Percentiles rank a stretch among this genome's conserved stretches.
These are phyloP conservation scores for Eustalomyia histrio DNA, from an alignment of 2,888 invertebrate genomes.

Conservation along the genomic window DNA sequence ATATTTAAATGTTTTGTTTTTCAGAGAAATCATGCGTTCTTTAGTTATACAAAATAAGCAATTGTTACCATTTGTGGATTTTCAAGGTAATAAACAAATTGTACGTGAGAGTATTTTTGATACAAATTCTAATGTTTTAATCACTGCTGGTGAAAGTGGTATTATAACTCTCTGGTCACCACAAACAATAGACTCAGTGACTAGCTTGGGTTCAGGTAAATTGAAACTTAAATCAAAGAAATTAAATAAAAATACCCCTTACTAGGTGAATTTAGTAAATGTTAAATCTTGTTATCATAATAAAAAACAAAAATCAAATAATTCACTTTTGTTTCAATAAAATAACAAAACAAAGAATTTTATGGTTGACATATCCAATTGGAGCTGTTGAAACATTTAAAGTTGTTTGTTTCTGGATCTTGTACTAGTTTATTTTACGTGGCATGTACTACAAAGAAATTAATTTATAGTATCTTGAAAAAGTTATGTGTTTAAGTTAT, in stretches of 20 bases:
- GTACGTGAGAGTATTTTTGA: slow-evolving; percentile 86
- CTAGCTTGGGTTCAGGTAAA: slow-evolving; percentile 28
- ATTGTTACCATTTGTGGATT: slow-evolving; percentile 81
- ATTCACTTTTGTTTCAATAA: not conserved
- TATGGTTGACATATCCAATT: too few relatives aligned
- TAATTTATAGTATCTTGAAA: too few relatives aligned
- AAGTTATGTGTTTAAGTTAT: too few relatives aligned
- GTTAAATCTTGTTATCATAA: not conserved
- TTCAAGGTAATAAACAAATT: slow-evolving; percentile 84
- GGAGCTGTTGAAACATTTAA: too few relatives aligned
- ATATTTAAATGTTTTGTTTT: slow-evolving; percentile 26
- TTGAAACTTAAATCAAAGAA: slow-evolving; percentile 68
- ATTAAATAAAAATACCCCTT: slow-evolving; percentile 68
- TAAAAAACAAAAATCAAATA: not conserved
- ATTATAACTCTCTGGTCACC: slow-evolving; percentile 84
- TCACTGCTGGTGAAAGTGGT: slow-evolving; percentile 88
- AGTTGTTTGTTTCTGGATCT: too few relatives aligned
- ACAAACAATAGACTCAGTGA: slow-evolving; percentile 8
- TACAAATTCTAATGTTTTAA: slow-evolving; percentile 82
- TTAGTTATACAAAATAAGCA: slow-evolving; percentile 80
- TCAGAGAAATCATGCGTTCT: slow-evolving; percentile 80
- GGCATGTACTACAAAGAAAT: too few relatives aligned
- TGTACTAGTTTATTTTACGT: too few relatives aligned
- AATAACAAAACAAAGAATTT: too few relatives aligned
- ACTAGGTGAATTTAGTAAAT: slow-evolving; percentile 52